Conservation (phyloP, 2,888 invertebrate species). For the Magallana nippona region DNA sequence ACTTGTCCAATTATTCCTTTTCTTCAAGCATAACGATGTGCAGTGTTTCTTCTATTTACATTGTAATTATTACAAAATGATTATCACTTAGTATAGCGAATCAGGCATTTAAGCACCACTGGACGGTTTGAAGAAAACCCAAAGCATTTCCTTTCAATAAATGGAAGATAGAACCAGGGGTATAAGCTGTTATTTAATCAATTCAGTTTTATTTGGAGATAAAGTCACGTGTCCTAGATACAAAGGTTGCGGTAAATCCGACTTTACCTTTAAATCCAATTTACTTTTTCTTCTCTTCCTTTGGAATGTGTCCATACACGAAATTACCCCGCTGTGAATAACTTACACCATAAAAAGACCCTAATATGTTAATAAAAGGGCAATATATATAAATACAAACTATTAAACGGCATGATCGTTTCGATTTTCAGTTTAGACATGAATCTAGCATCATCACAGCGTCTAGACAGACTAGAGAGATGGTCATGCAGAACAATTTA, state of each 20-base stretch:
- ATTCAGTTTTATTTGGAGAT: background rate
- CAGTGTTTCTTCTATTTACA: background rate
- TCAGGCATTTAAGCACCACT: too few relatives aligned
- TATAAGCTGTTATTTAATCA: background rate
- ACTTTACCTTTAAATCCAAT: slow-evolving; percentile 7
- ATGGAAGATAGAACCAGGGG: background rate
- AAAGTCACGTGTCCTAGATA: background rate
- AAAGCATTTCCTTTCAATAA: too few relatives aligned
- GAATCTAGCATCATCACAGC: too few relatives aligned
- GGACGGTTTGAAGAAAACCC: too few relatives aligned
- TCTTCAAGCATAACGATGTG: background rate
- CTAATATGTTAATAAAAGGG: too few relatives aligned
- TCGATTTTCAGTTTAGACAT: too few relatives aligned
- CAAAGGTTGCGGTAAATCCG: background rate
- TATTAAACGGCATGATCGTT: too few relatives aligned
- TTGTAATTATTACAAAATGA: background rate
- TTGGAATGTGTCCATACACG: background rate
- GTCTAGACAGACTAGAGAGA: too few relatives aligned
- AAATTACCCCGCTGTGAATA: background rate
- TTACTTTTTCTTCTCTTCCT: background rate
- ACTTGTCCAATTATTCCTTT: background rate
- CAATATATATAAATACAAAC: too few relatives aligned
- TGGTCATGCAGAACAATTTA: too few relatives aligned
- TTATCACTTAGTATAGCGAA: background rate
- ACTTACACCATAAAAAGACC: too few relatives aligned